phyloP scores from a whole-genome alignment of 2,888 invertebrate genomes.

The Chalcosyrphus nemorum region DNA sequence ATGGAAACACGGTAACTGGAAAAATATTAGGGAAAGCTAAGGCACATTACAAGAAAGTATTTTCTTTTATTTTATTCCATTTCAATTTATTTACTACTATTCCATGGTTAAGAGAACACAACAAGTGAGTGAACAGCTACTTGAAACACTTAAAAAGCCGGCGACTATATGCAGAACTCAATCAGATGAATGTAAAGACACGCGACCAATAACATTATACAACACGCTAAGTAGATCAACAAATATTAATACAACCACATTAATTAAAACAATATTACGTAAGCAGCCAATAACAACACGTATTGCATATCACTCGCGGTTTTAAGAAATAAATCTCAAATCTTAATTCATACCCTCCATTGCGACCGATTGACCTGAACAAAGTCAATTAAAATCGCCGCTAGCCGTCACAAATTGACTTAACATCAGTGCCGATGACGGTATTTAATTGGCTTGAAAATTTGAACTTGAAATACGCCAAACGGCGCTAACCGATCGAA shows the following conservation, averaged over 20 bases:
- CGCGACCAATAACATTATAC: neutral
- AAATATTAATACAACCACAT: neutral
- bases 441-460: neutral
- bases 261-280: neutral
- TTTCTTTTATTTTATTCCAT: too few relatives aligned
- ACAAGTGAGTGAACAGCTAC: too few relatives aligned
- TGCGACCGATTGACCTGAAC: neutral
- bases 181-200: neutral
- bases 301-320: neutral
- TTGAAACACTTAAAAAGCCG: too few relatives aligned
- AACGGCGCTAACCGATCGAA: neutral
- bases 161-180: neutral
- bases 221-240: neutral
- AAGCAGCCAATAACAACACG: neutral
- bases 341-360: neutral
- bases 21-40: too few relatives aligned
- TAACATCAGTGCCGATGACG: neutral
- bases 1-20: too few relatives aligned
- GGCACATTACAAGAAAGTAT: too few relatives aligned
- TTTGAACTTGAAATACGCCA: conserved; percentile 10
- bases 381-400: neutral
- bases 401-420: neutral
- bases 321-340: neutral
- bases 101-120: too few relatives aligned
- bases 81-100: too few relatives aligned